Evolutionary conservation across 2,888 invertebrate genomes (phyloP), one percentile per base, ranked within the genome.

Genomic region (Zygothrica quintamaculata): DNA sequence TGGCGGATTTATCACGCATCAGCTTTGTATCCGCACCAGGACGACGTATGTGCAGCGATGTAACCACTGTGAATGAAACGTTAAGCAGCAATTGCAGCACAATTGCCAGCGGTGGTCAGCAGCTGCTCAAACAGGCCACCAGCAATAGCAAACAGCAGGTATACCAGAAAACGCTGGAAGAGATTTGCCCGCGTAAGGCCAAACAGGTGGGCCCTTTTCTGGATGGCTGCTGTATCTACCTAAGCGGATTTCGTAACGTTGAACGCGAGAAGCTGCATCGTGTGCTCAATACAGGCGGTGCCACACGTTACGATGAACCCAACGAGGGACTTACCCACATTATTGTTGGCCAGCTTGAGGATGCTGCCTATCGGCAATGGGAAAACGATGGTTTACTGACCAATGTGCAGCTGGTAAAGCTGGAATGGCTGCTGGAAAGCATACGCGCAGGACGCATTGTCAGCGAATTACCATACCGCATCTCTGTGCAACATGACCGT

Each of bases 171-270:
- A 69, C 80, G 0, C 77, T 84, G 29, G 77, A 79, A 36, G 89
- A 90, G 52, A 91, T 95, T 36, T 94, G 95, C 77, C 92, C 95
- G 70, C 93, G 93, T 53, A 92, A 92, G 58, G 94, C 94, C 1
- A 95, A 95, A 88, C 93, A 93, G 88, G 95, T 94, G 65, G 97
- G 96, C 26, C 92, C 94, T 60, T 97, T 97, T 88, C 93, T 98
- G 55, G 98, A 98, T 92, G 97, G 97, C 44, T 98, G 97, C 88
- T 95, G 95, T 90, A 92, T 96, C 36, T 95, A 93, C 82, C 85
- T 96, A 29, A 92, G 93, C 71, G 96, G 96, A 4, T 95, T 95
- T 85, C 90, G 91, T n/a, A 65, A 90, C 0, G 92, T 92, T 33
- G 93, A 94, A 59, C 91, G 93, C 9, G 95, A 96, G 67, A 95